Base-by-base conservation (phyloP, 2,797 vertebrate species). In the Falco naumanni region DNA sequence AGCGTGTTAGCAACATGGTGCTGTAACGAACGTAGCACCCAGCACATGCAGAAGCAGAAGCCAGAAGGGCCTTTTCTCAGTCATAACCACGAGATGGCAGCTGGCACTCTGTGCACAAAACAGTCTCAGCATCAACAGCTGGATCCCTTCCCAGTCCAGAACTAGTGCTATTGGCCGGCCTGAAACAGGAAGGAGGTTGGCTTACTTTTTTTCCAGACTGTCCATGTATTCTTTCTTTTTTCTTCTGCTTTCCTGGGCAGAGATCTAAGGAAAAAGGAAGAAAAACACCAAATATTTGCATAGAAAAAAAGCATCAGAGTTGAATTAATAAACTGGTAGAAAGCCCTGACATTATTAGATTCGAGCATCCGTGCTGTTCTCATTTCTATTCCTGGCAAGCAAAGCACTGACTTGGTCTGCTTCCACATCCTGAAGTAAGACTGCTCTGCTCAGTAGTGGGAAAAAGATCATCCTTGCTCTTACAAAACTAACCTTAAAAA, bases 151-250 rank as follows among this genome's bases (percentile, higher is more conserved):
- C 95, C 85, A 90, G 76, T 60, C 53, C 83, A 74, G 74, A 82
- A 10, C 71, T 24, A 33, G n/a, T 64, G 43, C 72, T 88, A 90
- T 33, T 71, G 86, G 70, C 53, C 65, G 2, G 7, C 20, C 45
- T 39, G 8, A 51, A 89, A 81, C 77, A 78, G 83, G 88, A 93
- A 92, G 63, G 16, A 61, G 63, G 90, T 97, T 97, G 57, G 94
- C 98, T 98, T 97, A 99, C 99, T 99, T 99, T 97, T 99, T 99
- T 98, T 99, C 99, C 96, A 99, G 96, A 66, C 99, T 98, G 90
- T 99, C 99, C 99, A 99, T 99, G 96, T 99, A 99, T 97, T 99
- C 99, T 95, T 99, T 99, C 98, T 99, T 99, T 98, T 99, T 99
- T 88, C 99, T 98, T 95, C 99, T 98, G 88, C 99, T 99, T 97